A percentile compares a stretch with the other conserved stretches of the same genome.
Conservation (phyloP, 2,113 vertebrate species). For the Leptocoma aspasia region DNA sequence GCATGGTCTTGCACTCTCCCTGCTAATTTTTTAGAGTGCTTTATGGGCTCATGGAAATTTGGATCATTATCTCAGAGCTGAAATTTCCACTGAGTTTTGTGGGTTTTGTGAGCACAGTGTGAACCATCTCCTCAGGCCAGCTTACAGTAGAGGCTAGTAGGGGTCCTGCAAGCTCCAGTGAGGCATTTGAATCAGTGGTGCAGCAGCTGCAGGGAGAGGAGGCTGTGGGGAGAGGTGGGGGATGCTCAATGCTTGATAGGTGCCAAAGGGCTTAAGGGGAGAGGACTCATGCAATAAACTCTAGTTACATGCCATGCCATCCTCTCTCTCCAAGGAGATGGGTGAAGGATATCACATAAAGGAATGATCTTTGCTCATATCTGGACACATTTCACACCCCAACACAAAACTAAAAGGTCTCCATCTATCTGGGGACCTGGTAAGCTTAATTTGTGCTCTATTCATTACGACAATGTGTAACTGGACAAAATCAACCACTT, state of each 20-base stretch:
- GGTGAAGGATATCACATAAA: background rate
- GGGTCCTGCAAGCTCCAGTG: conserved; percentile 10
- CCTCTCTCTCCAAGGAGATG: background rate
- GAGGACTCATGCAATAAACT: background rate
- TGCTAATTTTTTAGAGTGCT: conserved; percentile 4
- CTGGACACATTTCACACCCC: background rate
- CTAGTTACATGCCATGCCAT: background rate
- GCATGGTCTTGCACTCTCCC: background rate
- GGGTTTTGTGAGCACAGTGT: conserved; percentile 25
- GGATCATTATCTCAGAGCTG: conserved; percentile 43
- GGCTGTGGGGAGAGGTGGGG: background rate
- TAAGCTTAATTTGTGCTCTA: background rate
- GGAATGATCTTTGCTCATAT: background rate
- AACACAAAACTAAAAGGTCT: background rate
- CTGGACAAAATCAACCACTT: background rate
- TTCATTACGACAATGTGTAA: background rate
- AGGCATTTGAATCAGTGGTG: conserved; percentile 18
- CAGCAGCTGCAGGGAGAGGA: background rate
- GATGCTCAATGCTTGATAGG: background rate
- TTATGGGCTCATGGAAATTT: conserved; percentile 54
- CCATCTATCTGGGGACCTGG: background rate
- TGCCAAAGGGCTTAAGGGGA: background rate
- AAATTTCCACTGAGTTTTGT: conserved; percentile 36
- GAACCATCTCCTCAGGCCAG: conserved; percentile 20
- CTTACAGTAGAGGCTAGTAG: background rate